phyloP scores from a whole-genome alignment of 2,888 invertebrate species.

The Operophtera brumata region DNA sequence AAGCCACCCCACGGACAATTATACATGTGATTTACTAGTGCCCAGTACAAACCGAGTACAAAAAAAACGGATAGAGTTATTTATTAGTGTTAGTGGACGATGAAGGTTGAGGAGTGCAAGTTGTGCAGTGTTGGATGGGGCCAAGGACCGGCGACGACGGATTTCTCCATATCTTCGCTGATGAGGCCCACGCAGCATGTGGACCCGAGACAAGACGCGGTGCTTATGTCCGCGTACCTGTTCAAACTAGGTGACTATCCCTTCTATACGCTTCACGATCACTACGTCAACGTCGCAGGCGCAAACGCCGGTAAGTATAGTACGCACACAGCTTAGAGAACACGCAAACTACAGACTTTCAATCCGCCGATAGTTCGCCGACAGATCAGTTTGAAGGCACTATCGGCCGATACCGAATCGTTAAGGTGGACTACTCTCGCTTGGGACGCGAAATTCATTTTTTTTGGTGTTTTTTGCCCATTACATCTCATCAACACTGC shows the following conservation, averaged over 20 bases:
- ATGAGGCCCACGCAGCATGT: conserved; percentile 70
- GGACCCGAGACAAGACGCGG: conserved; percentile 70
- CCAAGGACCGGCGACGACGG: conserved; percentile 59
- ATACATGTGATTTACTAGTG: conserved; percentile 80
- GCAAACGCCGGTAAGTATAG: conserved; percentile 69
- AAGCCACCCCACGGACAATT: conserved; percentile 74
- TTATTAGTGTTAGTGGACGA: conserved; percentile 50
- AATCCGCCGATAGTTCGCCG: too few species aligned
- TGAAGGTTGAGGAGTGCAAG: conserved; percentile 76
- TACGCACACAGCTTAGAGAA: conserved; percentile 54
- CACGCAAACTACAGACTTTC: too few species aligned
- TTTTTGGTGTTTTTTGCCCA: too few species aligned
- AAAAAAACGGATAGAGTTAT: conserved; percentile 73
- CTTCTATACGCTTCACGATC: conserved; percentile 75
- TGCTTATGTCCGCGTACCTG: conserved; percentile 76
- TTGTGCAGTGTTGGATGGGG: conserved; percentile 75
- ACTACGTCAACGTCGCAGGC: conserved; percentile 54
- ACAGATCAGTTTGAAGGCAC: too few species aligned
- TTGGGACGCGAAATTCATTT: too few species aligned
- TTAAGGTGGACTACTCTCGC: too few species aligned
- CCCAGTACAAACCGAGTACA: conserved; percentile 81
- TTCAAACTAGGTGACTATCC: conserved; percentile 80
- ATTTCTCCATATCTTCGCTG: conserved; percentile 75
- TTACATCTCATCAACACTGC: too few species aligned
- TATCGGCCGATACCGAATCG: too few species aligned